Evolutionary conservation across 2,888 invertebrate species (phyloP).

Genomic region (Polylopha cassiicola): DNA sequence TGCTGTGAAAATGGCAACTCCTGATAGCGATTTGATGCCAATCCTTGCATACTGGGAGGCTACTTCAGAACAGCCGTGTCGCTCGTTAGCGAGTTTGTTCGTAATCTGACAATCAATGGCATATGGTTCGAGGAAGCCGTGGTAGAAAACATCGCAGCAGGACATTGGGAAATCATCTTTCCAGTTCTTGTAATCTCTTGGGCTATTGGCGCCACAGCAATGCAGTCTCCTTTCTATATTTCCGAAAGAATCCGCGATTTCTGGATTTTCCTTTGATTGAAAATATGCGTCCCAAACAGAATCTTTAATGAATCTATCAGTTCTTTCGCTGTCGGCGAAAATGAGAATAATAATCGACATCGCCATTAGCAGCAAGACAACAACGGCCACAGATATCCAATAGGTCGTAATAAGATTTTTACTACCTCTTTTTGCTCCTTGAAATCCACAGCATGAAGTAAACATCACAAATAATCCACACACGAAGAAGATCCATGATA

Average conservation of each 20-base stretch:
- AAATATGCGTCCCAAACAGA: constrained; percentile 63
- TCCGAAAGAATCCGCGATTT: constrained; percentile 45
- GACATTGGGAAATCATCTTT: constrained; percentile 57
- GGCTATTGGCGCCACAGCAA: constrained; percentile 63
- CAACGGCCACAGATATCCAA: constrained; percentile 41
- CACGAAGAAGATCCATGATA: constrained; percentile 65
- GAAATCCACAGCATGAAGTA: constrained; percentile 53
- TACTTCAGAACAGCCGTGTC: constrained; percentile 60
- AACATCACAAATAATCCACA: constrained; percentile 50
- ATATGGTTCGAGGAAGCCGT: constrained; percentile 53
- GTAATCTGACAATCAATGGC: constrained; percentile 59
- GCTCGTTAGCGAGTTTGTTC: constrained; percentile 63
- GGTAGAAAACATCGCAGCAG: constrained; percentile 64
- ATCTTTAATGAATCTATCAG: constrained; percentile 59
- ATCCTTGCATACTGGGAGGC: constrained; percentile 57
- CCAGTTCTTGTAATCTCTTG: constrained; percentile 63
- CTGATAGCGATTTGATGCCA: constrained; percentile 50
- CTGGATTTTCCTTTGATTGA: constrained; percentile 46
- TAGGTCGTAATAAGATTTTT: constrained; percentile 46
- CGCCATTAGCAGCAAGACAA: constrained; percentile 40
- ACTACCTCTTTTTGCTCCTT: constrained; percentile 48
- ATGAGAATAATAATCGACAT: constrained; percentile 51
- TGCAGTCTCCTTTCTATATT: constrained; percentile 56
- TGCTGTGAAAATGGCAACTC: constrained; percentile 46
- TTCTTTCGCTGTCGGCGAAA: constrained; percentile 51